Evolutionary conservation across 1,140 invertebrate genomes (phyloP).

Genomic region (Drosophila lacertosa): DNA sequence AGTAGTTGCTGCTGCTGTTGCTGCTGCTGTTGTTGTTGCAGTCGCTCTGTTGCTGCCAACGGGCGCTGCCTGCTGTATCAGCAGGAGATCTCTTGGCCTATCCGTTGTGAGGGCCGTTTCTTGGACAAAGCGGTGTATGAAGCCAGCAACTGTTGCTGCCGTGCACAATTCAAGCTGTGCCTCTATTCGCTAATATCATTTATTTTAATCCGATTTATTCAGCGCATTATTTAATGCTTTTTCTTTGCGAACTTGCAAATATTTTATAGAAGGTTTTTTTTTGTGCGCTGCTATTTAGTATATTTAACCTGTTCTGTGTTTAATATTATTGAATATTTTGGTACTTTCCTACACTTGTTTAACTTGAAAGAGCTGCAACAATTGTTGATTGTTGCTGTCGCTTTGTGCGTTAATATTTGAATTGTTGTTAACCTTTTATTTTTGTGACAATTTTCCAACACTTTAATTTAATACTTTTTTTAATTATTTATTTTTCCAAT

Average conservation of each 20-base stretch:
- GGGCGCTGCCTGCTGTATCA: slow-evolving; percentile 70
- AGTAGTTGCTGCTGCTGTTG: neutral
- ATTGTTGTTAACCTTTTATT: neutral
- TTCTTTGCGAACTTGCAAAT: too few relatives aligned
- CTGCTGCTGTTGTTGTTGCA: slow-evolving; percentile 25
- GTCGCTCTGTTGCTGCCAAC: slow-evolving; percentile 48
- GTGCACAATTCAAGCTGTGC: neutral
- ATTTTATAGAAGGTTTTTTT: too few relatives aligned
- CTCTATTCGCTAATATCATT: neutral
- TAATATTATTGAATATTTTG: neutral
- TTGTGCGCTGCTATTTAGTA: neutral
- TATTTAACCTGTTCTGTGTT: neutral
- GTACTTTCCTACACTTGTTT: neutral
- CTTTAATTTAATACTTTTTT: neutral
- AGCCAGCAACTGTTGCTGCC: slow-evolving; percentile 25
- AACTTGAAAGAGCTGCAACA: neutral
- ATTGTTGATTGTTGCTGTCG: slow-evolving; percentile 1
- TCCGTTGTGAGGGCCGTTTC: slow-evolving; percentile 74
- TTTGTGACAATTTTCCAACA: slow-evolving; percentile 2
- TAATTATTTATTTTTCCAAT: neutral
- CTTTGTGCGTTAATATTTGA: slow-evolving; percentile 11
- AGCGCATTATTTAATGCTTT: too few relatives aligned
- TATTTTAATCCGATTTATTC: too few relatives aligned
- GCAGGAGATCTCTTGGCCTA: slow-evolving; percentile 79
- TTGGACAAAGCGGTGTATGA: slow-evolving; percentile 14